These are phyloP conservation scores for Spilogale gracilis DNA, from an alignment of 2,113 vertebrate species.

Conservation along the genomic window DNA sequence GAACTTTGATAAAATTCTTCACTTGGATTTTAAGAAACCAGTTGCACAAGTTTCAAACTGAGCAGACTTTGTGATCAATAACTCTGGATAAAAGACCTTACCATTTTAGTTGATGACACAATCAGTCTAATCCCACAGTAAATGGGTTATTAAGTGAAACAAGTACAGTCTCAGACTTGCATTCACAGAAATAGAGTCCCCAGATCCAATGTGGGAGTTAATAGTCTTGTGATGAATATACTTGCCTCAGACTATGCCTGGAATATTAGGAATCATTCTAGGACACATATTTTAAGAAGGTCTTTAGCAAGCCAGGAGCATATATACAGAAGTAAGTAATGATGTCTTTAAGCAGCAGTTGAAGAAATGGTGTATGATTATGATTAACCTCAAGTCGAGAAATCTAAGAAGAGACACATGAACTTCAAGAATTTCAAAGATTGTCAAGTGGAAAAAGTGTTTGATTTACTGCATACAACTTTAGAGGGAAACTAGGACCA, in stretches of 20 bases:
- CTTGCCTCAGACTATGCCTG: not conserved
- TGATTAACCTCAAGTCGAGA: not conserved
- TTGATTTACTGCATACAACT: not conserved
- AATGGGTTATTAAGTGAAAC: not conserved
- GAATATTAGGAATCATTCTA: not conserved
- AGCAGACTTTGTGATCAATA: not conserved
- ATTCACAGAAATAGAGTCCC: not conserved
- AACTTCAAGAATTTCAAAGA: not conserved
- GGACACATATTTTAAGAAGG: not conserved
- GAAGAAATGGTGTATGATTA: not conserved
- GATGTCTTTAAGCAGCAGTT: not conserved
- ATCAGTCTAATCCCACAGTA: not conserved
- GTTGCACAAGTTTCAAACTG: not conserved
- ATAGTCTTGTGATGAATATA: not conserved
- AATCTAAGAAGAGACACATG: not conserved
- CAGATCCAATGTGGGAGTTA: not conserved
- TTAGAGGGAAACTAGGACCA: not conserved
- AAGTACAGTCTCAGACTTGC: not conserved
- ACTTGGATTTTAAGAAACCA: not conserved
- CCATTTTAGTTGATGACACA: not conserved
- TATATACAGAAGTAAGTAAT: not conserved
- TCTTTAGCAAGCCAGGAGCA: not conserved
- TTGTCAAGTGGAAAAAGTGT: not conserved
- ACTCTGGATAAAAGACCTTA: not conserved
- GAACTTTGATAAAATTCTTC: constrained; percentile 1